These are phyloP conservation scores for Macrobrachium rosenbergii DNA, from an alignment of 1,140 invertebrate genomes.

Conservation along the genomic window DNA sequence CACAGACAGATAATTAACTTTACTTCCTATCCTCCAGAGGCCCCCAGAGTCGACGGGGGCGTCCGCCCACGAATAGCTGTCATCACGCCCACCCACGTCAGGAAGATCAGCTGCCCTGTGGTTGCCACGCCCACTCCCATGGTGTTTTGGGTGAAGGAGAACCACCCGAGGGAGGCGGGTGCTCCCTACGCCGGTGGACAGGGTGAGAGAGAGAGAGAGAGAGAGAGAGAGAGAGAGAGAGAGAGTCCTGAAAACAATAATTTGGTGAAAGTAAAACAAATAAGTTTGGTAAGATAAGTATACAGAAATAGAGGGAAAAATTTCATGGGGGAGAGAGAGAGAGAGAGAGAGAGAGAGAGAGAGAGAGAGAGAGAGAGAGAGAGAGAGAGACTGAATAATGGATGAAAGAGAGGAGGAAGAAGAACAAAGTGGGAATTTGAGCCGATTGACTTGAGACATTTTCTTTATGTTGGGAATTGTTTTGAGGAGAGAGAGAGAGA, in stretches of 20 bases:
- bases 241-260: background rate
- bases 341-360: no score
- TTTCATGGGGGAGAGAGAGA: no score
- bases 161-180: conserved; percentile 25
- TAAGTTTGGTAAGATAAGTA: no score
- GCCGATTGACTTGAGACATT: no score
- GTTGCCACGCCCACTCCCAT: conserved; percentile 51
- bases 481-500: no score
- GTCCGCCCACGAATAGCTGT: conserved; percentile 18
- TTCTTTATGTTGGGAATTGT: no score
- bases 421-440: no score
- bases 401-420: no score
- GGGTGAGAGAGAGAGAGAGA: background rate
- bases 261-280: no score
- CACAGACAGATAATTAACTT: background rate
- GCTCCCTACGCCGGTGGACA: background rate
- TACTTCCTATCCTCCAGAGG: conserved; percentile 13
- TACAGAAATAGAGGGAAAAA: no score
- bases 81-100: conserved; percentile 48
- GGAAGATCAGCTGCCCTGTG: conserved; percentile 50
- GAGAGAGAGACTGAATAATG: no score
- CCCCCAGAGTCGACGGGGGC: conserved; percentile 43
- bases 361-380: no score
- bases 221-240: background rate
- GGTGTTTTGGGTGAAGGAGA: conserved; percentile 54